Base-by-base conservation (phyloP, 2,888 invertebrate genomes). In the Tribolium freemani region DNA sequence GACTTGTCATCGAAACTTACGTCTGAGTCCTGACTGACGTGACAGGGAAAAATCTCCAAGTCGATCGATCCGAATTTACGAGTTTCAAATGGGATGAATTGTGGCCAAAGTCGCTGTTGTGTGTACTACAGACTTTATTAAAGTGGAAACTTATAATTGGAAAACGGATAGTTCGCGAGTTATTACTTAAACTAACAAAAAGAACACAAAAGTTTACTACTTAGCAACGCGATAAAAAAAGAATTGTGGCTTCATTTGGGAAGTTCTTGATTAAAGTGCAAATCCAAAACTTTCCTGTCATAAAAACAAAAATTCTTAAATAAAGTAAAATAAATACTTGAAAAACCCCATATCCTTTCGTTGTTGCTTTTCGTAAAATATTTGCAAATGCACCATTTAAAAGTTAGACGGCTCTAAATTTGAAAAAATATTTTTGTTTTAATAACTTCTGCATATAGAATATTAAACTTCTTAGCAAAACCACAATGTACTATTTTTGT, bases 1-100 rank as follows among this genome's bases (percentile, higher is more conserved):
- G 11, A 68, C 57, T 57, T 68, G 68, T 68, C 68, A 68, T 68
- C 68, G 48, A 68, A 68, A 53, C 66, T 67, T 56, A 66, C 66
- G 56, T 67, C 66, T 67, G 46, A 31, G 51, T 63, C 63, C 51
- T 63, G 20, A 10, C 10, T 48, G 48, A 64, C 64, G 64, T 64
- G 64, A 66, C 66, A 45, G 26, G 66, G 54, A 54, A 66, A 63
- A 63, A 63, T 50, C 50, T 26, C 31, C 31, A n/a, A 21, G 50
- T 26, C 8, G 48, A 63, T 50, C 50, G 50, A 63, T 63, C 16
- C 30, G 26, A 58, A 16, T 60, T 60, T 60, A 44, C 48, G 60
- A 60, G 48, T 60, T 60, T 58, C 13, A 58, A 58, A 44, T 38
- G 31, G 58, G 58, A 58, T 58, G 58, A 58, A 58, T 58, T 58